Evolutionary conservation across 2,888 invertebrate species (phyloP), one percentile per base, ranked within the genome.

Genomic region (Capitulum mitella): DNA sequence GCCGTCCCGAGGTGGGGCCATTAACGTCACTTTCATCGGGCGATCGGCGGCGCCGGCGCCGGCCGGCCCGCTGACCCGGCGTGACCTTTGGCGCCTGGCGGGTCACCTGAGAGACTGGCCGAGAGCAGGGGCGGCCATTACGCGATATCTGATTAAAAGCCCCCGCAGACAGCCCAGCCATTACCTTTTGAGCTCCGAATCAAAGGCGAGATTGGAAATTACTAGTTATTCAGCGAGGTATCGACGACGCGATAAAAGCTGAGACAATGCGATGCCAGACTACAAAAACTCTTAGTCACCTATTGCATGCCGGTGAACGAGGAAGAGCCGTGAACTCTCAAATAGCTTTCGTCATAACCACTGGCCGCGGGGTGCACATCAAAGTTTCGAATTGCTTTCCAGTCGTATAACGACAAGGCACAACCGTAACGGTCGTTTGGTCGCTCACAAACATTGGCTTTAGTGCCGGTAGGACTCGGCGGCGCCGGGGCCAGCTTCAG

Each of bases 181-280:
- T 64, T 64, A 64, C 64, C 64, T 64, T 64, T 64, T 64, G 64
- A 70, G 70, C 37, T 37, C 26, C 70, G 22, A 70, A 70, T 70
- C 70, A 40, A 40, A 29, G 37, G 37, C 70, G 70, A 70, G 37
- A 29, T 29, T 37, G 70, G 70, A 70, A 70, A 64, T 64, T 64
- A 64, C 34, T 14, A 29, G 64, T 64, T 64, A 64, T 64, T 64
- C 32, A 34, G 12, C 5, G 34, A 5, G 19, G 29, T 29, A 29
- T 64, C 64, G 14, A 64, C 6, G 34, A 34, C 19, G 64, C 64
- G 64, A 64, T 64, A 34, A 64, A 61, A 64, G 64, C 19, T 3
- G 29, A 29, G 32, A 64, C 64, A 64, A 64, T 64, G 64, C 64
- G 34, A 32, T 16, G 19, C 34, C 19, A 29, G 6, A 34, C 34